These are phyloP conservation scores for Timandra comae DNA, from an alignment of 2,888 invertebrate species.

Conservation along the genomic window DNA sequence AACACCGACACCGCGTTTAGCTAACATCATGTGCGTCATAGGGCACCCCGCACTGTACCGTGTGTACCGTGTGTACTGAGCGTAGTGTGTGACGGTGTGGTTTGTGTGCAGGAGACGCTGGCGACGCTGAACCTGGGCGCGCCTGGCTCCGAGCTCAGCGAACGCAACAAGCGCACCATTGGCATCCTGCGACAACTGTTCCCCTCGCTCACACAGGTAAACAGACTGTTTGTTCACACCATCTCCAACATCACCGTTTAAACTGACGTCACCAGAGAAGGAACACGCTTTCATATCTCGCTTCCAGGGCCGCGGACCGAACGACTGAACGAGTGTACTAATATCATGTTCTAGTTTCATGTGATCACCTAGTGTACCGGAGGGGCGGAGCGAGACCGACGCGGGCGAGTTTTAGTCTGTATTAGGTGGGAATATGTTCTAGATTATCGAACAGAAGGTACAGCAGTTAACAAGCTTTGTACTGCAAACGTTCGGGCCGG, in stretches of 20 bases:
- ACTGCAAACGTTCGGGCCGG: conserved; percentile 85
- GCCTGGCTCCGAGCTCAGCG: conserved; percentile 79
- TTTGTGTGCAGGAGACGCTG: conserved; percentile 77
- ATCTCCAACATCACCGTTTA: too few species aligned
- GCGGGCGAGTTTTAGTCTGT: conserved; percentile 7
- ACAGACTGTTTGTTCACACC: too few species aligned
- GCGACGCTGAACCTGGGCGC: conserved; percentile 81
- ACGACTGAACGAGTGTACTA: too few species aligned
- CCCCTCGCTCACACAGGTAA: conserved; percentile 85
- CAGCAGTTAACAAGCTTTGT: conserved; percentile 84
- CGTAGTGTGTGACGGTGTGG: neutral
- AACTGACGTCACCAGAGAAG: neutral
- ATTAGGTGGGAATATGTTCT: conserved; percentile 64
- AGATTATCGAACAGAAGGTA: conserved; percentile 86
- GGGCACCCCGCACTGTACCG: neutral
- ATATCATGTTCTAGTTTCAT: too few species aligned
- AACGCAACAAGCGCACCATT: conserved; percentile 86
- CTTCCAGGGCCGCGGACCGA: too few species aligned
- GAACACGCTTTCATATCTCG: conserved; percentile 9
- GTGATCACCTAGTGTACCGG: too few species aligned
- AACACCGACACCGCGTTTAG: too few species aligned
- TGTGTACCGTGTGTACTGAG: neutral
- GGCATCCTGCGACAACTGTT: conserved; percentile 85
- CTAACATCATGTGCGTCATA: too few species aligned
- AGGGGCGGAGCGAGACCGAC: too few species aligned